Evolutionary conservation across 2,888 invertebrate genomes (phyloP).

Genomic region (Agonopterix heracliana): DNA sequence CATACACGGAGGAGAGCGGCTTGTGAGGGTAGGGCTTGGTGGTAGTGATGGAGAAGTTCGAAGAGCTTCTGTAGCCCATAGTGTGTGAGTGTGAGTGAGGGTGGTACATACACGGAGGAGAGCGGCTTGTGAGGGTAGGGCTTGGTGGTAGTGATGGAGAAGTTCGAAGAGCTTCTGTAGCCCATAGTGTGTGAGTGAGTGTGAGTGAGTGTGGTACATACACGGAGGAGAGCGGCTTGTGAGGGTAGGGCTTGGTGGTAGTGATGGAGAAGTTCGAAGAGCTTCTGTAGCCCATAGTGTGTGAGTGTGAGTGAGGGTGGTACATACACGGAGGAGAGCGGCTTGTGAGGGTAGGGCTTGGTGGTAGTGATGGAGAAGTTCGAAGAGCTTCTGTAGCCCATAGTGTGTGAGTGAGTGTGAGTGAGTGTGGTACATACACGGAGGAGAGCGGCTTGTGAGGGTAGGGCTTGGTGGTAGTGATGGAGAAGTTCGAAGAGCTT

Average conservation of each 20-base stretch:
- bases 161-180: slow-evolving; percentile 86
- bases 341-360: slow-evolving; percentile 86
- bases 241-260: slow-evolving; percentile 89
- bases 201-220: slow-evolving; percentile 51
- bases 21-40: slow-evolving; percentile 89
- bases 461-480: slow-evolving; percentile 90
- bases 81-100: slow-evolving; percentile 58
- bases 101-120: slow-evolving; percentile 78
- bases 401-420: slow-evolving; percentile 76
- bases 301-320: too few relatives aligned
- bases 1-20: slow-evolving; percentile 80
- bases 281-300: slow-evolving; percentile 89
- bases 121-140: slow-evolving; percentile 85
- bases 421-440: slow-evolving; percentile 70
- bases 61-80: slow-evolving; percentile 87
- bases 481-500: slow-evolving; percentile 86
- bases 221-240: slow-evolving; percentile 79
- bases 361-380: slow-evolving; percentile 88
- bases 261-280: slow-evolving; percentile 88
- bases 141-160: too few relatives aligned
- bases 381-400: slow-evolving; percentile 88
- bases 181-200: slow-evolving; percentile 84
- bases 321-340: slow-evolving; percentile 80
- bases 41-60: slow-evolving; percentile 86
- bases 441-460: slow-evolving; percentile 80